phyloP scores from a whole-genome alignment of 2,113 vertebrate species.

The Psilopsiagon aurifrons region DNA sequence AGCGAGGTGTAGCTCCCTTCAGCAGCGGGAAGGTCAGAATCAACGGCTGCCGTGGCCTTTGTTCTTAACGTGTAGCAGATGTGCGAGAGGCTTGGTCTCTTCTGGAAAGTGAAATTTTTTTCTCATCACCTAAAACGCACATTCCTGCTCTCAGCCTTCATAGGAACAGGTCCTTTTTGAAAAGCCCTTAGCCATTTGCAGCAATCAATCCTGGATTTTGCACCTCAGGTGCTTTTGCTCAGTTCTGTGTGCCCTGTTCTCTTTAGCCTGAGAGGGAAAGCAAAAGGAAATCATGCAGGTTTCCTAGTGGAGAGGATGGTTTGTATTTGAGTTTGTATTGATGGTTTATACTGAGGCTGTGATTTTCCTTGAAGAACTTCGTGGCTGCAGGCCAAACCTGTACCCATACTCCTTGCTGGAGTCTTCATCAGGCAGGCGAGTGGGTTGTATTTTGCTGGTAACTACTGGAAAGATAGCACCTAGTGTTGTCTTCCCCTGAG shows the following conservation, averaged over 20 bases:
- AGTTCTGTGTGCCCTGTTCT: background rate
- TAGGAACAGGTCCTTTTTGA: background rate
- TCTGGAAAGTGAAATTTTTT: background rate
- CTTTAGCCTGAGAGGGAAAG: background rate
- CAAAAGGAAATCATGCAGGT: background rate
- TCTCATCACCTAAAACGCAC: background rate
- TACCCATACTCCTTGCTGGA: background rate
- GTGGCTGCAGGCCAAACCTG: background rate
- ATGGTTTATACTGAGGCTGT: background rate
- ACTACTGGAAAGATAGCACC: background rate
- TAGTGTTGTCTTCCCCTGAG: fast-evolving
- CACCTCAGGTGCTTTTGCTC: fast-evolving
- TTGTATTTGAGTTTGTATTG: background rate
- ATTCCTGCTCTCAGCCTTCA: background rate
- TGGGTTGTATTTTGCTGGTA: background rate
- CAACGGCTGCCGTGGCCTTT: background rate
- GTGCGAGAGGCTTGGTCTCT: background rate
- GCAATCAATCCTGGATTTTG: background rate
- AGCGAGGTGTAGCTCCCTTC: background rate
- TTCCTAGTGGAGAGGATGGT: background rate
- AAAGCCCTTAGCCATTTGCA: background rate
- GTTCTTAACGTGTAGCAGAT: background rate
- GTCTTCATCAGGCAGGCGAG: background rate
- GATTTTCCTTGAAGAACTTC: background rate
- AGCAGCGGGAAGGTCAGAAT: background rate